Evolutionary conservation across 2,888 invertebrate species (phyloP), one percentile per base, ranked within the genome.

Genomic region (Hyposoter didymator): DNA sequence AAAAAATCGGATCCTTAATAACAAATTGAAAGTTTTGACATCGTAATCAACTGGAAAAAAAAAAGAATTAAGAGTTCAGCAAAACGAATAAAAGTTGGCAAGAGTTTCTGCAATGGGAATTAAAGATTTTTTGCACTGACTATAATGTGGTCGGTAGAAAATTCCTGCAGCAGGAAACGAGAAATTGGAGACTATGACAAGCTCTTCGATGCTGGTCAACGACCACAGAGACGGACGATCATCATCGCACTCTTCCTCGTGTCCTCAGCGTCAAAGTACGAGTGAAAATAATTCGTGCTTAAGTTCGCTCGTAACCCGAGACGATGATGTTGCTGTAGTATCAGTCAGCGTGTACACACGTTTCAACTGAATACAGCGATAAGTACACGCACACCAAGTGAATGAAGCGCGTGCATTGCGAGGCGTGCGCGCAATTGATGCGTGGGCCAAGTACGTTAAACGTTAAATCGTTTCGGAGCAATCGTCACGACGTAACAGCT

Each of bases 401-500:
- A 55, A 78, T 43, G 39, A 43, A 47, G 73, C 72, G 81, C 66
- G 76, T 67, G 84, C 80, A 84, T 78, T 82, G 84, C 78, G 52
- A 84, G 81, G 73, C 81, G 78, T 78, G 78, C 76, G 81, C 78
- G 84, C 84, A 84, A 84, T 84, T 84, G 89, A 82, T 88, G 91
- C 88, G 91, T 91, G 89, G 91, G 91, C 90, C 90, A 78, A 85
- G 84, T 82, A 88, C 87, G 89, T 90, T 89, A 90, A 91, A 90
- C 89, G 89, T 90, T 90, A 90, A 91, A 90, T 91, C 90, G 91
- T 88, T 87, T 85, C 84, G 64, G 62, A 84, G 84, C 88, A 89
- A 89, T 89, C 90, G 88, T 90, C 88, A 84, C 89, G 89, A 89
- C 89, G 64, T 43, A 89, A 87, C 85, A 90, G 82, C 69, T 74